phyloP scores from a whole-genome alignment of 2,888 invertebrate genomes.

The Gymnoscelis rufifasciata region DNA sequence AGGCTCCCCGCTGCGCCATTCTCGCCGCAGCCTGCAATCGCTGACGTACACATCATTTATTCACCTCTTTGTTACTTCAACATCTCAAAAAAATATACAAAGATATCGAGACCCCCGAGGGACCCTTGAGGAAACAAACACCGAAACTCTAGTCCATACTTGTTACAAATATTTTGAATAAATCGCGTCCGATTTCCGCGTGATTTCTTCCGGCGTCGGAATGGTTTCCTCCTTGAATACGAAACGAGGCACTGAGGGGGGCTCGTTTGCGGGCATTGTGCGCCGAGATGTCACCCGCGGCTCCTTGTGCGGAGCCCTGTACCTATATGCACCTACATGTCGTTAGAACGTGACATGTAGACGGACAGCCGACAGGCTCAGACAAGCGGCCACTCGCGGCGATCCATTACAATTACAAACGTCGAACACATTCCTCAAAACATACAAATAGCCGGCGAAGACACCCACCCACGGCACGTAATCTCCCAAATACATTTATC shows the following conservation, averaged over 20 bases:
- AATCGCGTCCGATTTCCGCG: slow-evolving; percentile 49
- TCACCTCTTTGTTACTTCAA: slow-evolving; percentile 51
- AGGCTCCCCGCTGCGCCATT: slow-evolving; percentile 63
- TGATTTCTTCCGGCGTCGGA: slow-evolving; percentile 45
- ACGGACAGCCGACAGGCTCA: too few relatives aligned
- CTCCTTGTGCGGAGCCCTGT: not conserved
- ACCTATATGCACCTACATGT: too few relatives aligned
- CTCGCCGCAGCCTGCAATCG: slow-evolving; percentile 44
- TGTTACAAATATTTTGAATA: slow-evolving; percentile 59
- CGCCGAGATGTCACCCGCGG: not conserved
- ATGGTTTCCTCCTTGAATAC: slow-evolving; percentile 52
- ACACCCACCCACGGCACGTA: slow-evolving; percentile 62
- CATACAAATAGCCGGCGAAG: slow-evolving; percentile 41
- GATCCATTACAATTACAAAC: slow-evolving; percentile 24
- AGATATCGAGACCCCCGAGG: slow-evolving; percentile 37
- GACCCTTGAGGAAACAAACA: slow-evolving; percentile 31
- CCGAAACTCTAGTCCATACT: slow-evolving; percentile 27
- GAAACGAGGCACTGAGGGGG: slow-evolving; percentile 35
- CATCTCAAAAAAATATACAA: slow-evolving; percentile 43
- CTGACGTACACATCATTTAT: slow-evolving; percentile 59
- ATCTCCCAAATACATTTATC: slow-evolving; percentile 76
- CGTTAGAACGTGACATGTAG: too few relatives aligned
- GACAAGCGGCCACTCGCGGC: slow-evolving; percentile 10
- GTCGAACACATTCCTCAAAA: slow-evolving; percentile 35
- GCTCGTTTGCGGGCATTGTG: slow-evolving; percentile 17